Percentiles rank a stretch among this genome's conserved stretches.
These are phyloP conservation scores for Centroberyx gerrardi DNA, from an alignment of 2,797 vertebrate genomes.

Conservation along the genomic window DNA sequence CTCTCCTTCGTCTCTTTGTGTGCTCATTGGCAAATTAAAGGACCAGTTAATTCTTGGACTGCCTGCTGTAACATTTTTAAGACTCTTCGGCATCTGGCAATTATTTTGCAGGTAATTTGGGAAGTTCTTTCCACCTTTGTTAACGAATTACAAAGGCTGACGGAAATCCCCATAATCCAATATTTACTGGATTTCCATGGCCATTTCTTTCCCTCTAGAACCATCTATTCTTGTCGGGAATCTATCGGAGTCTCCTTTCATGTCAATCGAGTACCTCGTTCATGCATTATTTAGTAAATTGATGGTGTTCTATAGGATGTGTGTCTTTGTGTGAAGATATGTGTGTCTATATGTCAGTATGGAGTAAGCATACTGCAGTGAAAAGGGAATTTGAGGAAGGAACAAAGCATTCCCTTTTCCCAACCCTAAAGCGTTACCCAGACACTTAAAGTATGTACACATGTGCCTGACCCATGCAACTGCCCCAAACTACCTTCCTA, in stretches of 20 bases:
- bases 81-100: conserved; percentile 14
- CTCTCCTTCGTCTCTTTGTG: conserved; percentile 2
- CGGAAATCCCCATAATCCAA: conserved; percentile 68
- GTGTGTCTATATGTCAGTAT: conserved; percentile 49
- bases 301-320: conserved; percentile 72
- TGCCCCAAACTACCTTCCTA: conserved; percentile 32
- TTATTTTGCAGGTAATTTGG: conserved; percentile 50
- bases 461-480: conserved; percentile 22
- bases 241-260: conserved; percentile 77
- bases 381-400: conserved; percentile 51
- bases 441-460: conserved; percentile 16
- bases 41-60: conserved; percentile 45
- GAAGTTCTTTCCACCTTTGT: conserved; percentile 56
- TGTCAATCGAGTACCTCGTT: conserved; percentile 78
- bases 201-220: conserved; percentile 59
- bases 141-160: conserved; percentile 54
- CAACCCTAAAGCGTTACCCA: conserved; percentile 38
- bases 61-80: conserved; percentile 10
- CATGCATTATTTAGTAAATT: conserved; percentile 85
- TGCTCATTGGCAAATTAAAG: conserved; percentile 39
- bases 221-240: conserved; percentile 76
- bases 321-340: conserved; percentile 54
- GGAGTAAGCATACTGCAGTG: conserved; percentile 20
- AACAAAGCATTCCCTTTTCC: conserved; percentile 51
- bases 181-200: conserved; percentile 58